Base-by-base conservation (phyloP, 2,113 vertebrate species). In the Colaptes auratus region DNA sequence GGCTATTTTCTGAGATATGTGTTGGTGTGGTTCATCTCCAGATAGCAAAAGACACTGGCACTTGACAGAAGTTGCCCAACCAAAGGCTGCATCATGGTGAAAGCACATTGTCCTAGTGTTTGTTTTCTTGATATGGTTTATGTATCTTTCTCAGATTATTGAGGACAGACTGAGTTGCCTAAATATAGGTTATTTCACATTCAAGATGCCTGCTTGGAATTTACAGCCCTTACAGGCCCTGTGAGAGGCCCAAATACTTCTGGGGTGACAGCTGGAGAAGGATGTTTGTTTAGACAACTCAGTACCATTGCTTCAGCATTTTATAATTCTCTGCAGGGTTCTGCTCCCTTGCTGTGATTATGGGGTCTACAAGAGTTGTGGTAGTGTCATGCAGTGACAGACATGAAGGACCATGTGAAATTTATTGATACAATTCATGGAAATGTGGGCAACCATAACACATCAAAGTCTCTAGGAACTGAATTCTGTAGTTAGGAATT, bases 221-320 rank as follows among this genome's bases (percentile, higher is more conserved):
- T 93, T 89, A 82, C 63, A 87, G 56, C 70, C 87, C 31, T 70
- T 31, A 6, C 31, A 17, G n/a, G 15, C 64, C 15, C 35, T 64
- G 19, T 44, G 63, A 69, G 50, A 64, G 35, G 23, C 76, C 58
- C 63, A 55, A 30, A 75, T 82, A 53, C n/a, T 94, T 82, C 87
- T 86, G 52, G 58, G 35, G 11, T 64, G 46, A 48, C 80, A 92
- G 67, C n/a, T 71, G 87, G 48, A 88, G n/a, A 15, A 24, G 48
- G 21, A 50, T 86, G 86, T 80, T 86, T 92, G 67, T 92, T 92
- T 90, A 79, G 80, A 82, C 30, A 92, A 75, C 13, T 59, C 59
- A 19, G 19, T 79, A 39, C 53, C 69, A 28, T 75, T 39, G 53
- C 6, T 67, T 31, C 59, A 86, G 50, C 6, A 74, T 50, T 92